These are phyloP conservation scores for Drosophila conformis DNA, from an alignment of 2,888 invertebrate species.

Conservation along the genomic window DNA sequence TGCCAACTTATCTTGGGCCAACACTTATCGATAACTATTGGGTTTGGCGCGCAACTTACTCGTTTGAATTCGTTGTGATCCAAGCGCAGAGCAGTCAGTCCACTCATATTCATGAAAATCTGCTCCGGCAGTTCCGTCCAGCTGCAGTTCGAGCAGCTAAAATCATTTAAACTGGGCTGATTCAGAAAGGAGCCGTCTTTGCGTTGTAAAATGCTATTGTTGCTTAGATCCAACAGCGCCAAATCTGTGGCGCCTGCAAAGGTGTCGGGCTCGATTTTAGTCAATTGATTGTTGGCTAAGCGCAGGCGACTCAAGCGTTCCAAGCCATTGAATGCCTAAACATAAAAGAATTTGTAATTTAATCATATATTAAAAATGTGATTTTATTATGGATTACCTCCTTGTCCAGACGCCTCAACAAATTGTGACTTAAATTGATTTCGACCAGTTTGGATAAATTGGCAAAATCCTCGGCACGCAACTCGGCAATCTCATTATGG, in stretches of 20 bases:
- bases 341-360: not conserved
- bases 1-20: slow-evolving; percentile 46
- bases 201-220: slow-evolving; percentile 82
- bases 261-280: slow-evolving; percentile 80
- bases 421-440: slow-evolving; percentile 82
- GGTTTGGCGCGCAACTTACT: slow-evolving; percentile 67
- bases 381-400: slow-evolving; percentile 65
- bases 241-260: slow-evolving; percentile 82
- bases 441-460: slow-evolving; percentile 80
- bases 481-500: slow-evolving; percentile 79
- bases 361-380: not conserved
- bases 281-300: slow-evolving; percentile 83
- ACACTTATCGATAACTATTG: slow-evolving; percentile 48
- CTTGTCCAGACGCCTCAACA: slow-evolving; percentile 73
- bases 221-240: slow-evolving; percentile 82
- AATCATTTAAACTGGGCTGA: slow-evolving; percentile 79
- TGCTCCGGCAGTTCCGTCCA: slow-evolving; percentile 82
- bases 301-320: slow-evolving; percentile 81
- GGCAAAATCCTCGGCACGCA: slow-evolving; percentile 78
- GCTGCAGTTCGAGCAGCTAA: slow-evolving; percentile 83
- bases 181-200: slow-evolving; percentile 80
- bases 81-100: slow-evolving; percentile 82
- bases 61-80: slow-evolving; percentile 82
- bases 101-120: slow-evolving; percentile 82
- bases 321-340: slow-evolving; percentile 82